These are phyloP conservation scores for Arrhopalites spinosus DNA, from an alignment of 2,888 invertebrate genomes.

Conservation along the genomic window DNA sequence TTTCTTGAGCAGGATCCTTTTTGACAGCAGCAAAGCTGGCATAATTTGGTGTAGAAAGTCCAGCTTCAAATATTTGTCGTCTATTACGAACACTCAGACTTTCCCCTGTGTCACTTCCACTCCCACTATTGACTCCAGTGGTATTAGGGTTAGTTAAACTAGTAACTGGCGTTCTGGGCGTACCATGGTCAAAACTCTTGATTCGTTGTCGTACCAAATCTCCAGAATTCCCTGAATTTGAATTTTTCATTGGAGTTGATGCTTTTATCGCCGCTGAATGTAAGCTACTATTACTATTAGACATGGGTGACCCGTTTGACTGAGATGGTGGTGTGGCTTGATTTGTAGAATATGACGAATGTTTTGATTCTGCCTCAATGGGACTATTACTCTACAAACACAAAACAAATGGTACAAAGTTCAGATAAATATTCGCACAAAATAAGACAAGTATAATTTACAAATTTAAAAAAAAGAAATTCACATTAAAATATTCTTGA, in stretches of 20 bases:
- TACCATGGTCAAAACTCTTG: slow-evolving; percentile 52
- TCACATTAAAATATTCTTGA: slow-evolving; percentile 53
- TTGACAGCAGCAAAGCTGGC: slow-evolving; percentile 16
- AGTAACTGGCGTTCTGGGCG: slow-evolving; percentile 31
- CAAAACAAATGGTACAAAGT: too few relatives aligned
- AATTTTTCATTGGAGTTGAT: slow-evolving; percentile 47
- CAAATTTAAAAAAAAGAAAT: too few relatives aligned
- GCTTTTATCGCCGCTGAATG: slow-evolving; percentile 50
- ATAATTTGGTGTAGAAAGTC: slow-evolving; percentile 33
- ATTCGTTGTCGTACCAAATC: slow-evolving; percentile 53
- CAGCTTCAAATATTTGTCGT: slow-evolving; percentile 50
- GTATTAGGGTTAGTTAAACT: background rate
- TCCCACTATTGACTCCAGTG: slow-evolving; percentile 9
- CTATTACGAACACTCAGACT: slow-evolving; percentile 50
- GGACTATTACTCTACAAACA: background rate
- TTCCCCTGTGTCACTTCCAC: slow-evolving; percentile 31
- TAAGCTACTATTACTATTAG: slow-evolving; percentile 18
- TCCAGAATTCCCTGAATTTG: slow-evolving; percentile 38
- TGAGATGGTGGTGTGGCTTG: slow-evolving; percentile 20
- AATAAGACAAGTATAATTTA: too few relatives aligned
- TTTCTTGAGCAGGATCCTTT: slow-evolving; percentile 42
- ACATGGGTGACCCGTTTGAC: background rate
- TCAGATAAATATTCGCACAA: too few relatives aligned
- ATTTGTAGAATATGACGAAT: slow-evolving; percentile 10
- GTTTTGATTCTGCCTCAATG: background rate